Evolutionary conservation across 2,113 vertebrate species (phyloP), one percentile per base, ranked within the genome.

Genomic region (Tetrax tetrax): DNA sequence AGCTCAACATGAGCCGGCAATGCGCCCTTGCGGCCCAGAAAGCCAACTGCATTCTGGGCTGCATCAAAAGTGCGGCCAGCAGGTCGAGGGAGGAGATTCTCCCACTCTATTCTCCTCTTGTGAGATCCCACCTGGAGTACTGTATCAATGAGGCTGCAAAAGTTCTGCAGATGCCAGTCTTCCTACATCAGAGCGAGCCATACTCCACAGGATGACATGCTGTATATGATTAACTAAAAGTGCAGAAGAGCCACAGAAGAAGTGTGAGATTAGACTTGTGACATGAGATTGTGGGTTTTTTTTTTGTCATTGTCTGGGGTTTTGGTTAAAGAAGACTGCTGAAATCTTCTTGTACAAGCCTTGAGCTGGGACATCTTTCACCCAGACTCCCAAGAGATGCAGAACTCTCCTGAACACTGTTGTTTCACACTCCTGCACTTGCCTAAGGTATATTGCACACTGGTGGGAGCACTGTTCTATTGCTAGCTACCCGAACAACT

Each of bases 361-460:
- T 63, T 82, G 65, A 74, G 79, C 94, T 68, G 83, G 78, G 47
- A 97, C 83, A 25, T 95, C 17, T 41, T 78, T 76, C 51, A 97
- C 83, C 63, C 82, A 87, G 16, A 89, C 68, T 75, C 93, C 92
- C 25, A 59, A 97, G 61, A 65, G 77, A 85, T 95, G 96, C 71
- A 97, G 91, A 56, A 86, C 74, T 93, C 95, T 95, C 66, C 93
- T 94, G 83, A 97, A 94, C 38, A 83, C 90, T 9, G 61, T 77
- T 75, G 88, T 88, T n/a, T 89, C 35, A 14, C 93, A 77, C 6
- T 95, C 92, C 89, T 76, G 83, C 48, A 94, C 89, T 68, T 80
- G 63, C 14, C 38, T 38, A 38, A 11, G 38, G 38, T 38, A 38
- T 38, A 8, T 38, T 38, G 38, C 38, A 38, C 11, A 11, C 11